These are phyloP conservation scores for Nomada flava DNA, from an alignment of 2,888 invertebrate genomes.

Conservation along the genomic window DNA sequence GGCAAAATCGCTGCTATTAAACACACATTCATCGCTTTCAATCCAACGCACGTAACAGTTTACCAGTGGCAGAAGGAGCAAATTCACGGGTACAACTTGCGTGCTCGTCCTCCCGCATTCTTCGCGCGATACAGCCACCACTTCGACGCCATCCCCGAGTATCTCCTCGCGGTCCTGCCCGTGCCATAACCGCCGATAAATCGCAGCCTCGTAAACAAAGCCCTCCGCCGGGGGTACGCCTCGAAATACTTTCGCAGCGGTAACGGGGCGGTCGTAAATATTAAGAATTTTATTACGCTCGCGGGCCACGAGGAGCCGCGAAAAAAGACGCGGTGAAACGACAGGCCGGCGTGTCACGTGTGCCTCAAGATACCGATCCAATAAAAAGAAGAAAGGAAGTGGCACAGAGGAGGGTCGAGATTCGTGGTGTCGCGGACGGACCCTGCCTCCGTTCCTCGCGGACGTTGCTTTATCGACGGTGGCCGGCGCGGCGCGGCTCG, in stretches of 20 bases:
- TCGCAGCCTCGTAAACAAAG: slow-evolving; percentile 9
- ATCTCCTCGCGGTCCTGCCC: background rate
- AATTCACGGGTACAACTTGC: background rate
- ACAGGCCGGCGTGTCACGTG: slow-evolving; percentile 8
- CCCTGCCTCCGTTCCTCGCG: slow-evolving; percentile 4
- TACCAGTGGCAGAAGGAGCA: too few relatives aligned
- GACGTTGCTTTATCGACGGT: slow-evolving; percentile 57
- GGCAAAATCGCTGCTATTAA: too few relatives aligned
- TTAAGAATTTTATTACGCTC: slow-evolving; percentile 28
- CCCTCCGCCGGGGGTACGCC: background rate
- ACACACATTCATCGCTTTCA: too few relatives aligned
- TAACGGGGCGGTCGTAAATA: slow-evolving; percentile 11
- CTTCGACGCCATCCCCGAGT: background rate
- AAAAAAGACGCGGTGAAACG: slow-evolving; percentile 4
- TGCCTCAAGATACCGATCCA: slow-evolving; percentile 59
- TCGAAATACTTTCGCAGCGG: background rate
- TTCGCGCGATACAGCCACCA: background rate
- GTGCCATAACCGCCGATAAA: background rate
- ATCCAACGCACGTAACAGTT: too few relatives aligned
- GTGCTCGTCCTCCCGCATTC: background rate
- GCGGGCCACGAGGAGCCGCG: background rate
- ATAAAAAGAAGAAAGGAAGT: slow-evolving; percentile 48
- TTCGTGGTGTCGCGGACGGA: background rate
- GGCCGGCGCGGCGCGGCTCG: slow-evolving; percentile 34
- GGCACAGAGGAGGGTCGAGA: background rate